phyloP scores from a whole-genome alignment of 2,797 vertebrate species.

The Scleropages formosus region DNA sequence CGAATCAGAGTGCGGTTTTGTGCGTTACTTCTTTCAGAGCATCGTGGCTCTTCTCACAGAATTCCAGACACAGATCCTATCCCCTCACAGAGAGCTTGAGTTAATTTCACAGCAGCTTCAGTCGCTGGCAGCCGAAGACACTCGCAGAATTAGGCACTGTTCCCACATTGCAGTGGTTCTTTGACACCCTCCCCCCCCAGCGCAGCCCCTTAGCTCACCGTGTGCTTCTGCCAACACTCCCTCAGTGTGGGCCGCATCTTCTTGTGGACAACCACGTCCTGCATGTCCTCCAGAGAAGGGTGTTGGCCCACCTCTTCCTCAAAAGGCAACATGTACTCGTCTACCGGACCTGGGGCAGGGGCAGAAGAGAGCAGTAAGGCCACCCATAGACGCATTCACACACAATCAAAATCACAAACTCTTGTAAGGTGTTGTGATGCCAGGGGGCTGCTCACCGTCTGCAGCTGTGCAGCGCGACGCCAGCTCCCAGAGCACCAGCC shows the following conservation, averaged over 20 bases:
- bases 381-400: constrained; percentile 5
- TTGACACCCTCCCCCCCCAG: not conserved
- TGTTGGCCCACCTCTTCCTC: constrained; percentile 97
- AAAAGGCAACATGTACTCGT: constrained; percentile 95
- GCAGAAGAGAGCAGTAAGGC: not conserved
- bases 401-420: not conserved
- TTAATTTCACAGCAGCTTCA: no score
- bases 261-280: constrained; percentile 97
- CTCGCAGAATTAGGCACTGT: no score
- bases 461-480: constrained; percentile 89
- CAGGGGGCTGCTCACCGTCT: constrained; percentile 75
- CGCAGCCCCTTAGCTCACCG: no score
- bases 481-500: constrained; percentile 91
- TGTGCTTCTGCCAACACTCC: constrained; percentile 96
- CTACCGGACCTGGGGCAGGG: constrained; percentile 82
- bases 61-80: no score
- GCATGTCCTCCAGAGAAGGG: constrained; percentile 97
- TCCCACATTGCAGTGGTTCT: no score
- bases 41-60: constrained; percentile 10
- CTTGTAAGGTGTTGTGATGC: not conserved
- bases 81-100: no score
- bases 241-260: constrained; percentile 90
- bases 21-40: constrained; percentile 7
- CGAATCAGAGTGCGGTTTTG: constrained; percentile 1
- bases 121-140: no score